These are phyloP conservation scores for Acinonyx jubatus DNA, from an alignment of 2,113 vertebrate species.

Conservation along the genomic window DNA sequence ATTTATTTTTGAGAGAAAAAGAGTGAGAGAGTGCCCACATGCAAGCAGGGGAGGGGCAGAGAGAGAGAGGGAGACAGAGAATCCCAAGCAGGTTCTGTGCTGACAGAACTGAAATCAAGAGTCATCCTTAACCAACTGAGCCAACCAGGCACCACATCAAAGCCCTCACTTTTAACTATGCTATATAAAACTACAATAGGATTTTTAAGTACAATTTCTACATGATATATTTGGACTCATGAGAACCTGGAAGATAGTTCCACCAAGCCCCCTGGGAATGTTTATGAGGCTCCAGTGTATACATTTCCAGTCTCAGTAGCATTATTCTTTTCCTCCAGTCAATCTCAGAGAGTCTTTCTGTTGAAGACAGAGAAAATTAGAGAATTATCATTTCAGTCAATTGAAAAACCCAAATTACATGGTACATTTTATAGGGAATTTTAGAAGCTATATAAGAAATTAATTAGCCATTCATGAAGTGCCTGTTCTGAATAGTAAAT, in stretches of 20 bases:
- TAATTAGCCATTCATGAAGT: conserved; percentile 73
- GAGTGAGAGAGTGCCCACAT: too few relatives aligned
- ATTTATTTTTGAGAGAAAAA: too few relatives aligned
- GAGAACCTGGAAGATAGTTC: background rate
- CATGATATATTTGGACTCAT: background rate
- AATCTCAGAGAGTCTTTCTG: background rate
- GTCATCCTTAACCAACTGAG: too few relatives aligned
- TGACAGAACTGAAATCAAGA: too few relatives aligned
- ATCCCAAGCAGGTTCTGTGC: too few relatives aligned
- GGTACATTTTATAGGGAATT: conserved; percentile 60
- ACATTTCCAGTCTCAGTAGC: background rate
- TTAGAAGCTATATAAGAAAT: conserved; percentile 65
- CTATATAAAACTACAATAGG: background rate
- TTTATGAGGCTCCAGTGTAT: background rate
- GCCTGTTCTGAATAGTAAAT: conserved; percentile 76
- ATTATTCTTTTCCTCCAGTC: background rate
- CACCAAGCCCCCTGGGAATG: background rate
- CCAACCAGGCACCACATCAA: background rate
- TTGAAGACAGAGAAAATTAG: conserved; percentile 2
- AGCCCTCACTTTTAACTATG: conserved; percentile 24
- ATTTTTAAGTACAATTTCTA: background rate
- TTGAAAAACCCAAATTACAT: conserved; percentile 49
- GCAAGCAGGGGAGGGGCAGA: too few relatives aligned
- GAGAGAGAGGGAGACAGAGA: too few relatives aligned
- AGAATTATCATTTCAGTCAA: conserved; percentile 65